Conservation (phyloP, 1,140 invertebrate species). For the Temnothorax curvispinosus region DNA sequence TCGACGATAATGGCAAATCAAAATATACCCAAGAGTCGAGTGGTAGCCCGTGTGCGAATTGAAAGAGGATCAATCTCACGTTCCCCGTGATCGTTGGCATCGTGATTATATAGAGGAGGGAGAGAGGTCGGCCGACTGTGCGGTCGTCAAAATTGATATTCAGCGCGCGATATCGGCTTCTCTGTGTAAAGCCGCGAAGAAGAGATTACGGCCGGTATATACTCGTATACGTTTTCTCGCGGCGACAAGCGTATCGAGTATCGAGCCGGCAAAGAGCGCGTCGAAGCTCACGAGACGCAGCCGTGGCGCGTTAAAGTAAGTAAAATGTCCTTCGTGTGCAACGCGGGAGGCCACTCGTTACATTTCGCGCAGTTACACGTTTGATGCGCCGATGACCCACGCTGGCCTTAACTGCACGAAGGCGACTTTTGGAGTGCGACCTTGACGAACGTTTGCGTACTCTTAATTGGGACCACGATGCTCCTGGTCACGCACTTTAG, state of each 20-base stretch:
- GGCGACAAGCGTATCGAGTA: neutral
- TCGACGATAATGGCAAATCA: neutral
- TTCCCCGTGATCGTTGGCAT: constrained; percentile 1
- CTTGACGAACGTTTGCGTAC: constrained; percentile 52
- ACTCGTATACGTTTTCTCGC: neutral
- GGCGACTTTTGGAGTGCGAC: constrained; percentile 42
- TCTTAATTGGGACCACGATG: constrained; percentile 60
- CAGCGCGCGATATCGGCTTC: constrained; percentile 22
- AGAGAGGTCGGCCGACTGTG: constrained; percentile 5
- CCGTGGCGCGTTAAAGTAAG: neutral
- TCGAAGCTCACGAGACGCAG: neutral
- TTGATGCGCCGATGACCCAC: constrained; percentile 71
- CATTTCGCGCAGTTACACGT: constrained; percentile 25
- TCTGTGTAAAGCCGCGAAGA: too few relatives aligned
- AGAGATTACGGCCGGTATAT: neutral
- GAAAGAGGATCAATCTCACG: constrained; percentile 33
- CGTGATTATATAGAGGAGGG: constrained; percentile 8
- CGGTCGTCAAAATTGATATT: constrained; percentile 52
- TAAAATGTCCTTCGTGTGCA: constrained; percentile 63
- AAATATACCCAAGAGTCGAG: neutral
- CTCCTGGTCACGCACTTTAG: neutral
- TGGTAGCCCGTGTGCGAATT: neutral
- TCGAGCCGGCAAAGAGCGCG: neutral
- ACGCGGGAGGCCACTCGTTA: constrained; percentile 30
- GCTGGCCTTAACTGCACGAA: constrained; percentile 69